Conservation (phyloP, 2,797 vertebrate genomes). For the Centropyge bicolor region DNA sequence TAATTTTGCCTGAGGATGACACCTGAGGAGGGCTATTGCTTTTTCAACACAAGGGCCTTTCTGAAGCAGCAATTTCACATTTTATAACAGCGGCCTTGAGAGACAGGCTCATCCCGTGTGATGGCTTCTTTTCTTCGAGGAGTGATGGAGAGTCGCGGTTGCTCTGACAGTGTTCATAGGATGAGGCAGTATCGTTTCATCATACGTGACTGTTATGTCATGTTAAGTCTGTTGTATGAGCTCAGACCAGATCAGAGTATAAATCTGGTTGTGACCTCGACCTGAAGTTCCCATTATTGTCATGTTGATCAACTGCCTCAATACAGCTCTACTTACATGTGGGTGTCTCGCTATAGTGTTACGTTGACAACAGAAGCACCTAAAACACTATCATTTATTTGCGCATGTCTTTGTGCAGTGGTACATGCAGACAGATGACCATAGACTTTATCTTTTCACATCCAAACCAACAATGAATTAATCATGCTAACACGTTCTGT, state of each 20-base stretch:
- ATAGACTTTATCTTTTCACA: too few species aligned
- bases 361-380: background rate
- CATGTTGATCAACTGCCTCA: background rate
- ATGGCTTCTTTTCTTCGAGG: slow-evolving; percentile 43
- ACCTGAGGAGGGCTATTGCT: slow-evolving; percentile 61
- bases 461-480: too few species aligned
- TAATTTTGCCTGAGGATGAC: slow-evolving; percentile 55
- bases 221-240: background rate
- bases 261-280: background rate
- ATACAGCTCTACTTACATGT: background rate
- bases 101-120: slow-evolving; percentile 37
- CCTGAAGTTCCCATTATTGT: background rate
- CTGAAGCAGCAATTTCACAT: slow-evolving; percentile 53
- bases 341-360: background rate
- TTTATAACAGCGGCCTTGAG: slow-evolving; percentile 55
- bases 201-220: slow-evolving; percentile 21
- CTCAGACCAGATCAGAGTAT: background rate
- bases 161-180: background rate
- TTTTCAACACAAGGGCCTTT: slow-evolving; percentile 44
- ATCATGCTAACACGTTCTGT: too few species aligned
- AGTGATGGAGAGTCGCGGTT: slow-evolving; percentile 29
- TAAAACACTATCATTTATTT: too few species aligned
- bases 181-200: slow-evolving; percentile 6
- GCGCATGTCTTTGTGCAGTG: too few species aligned
- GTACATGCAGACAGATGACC: too few species aligned